Conservation (phyloP, 2,888 invertebrate species). For the Campaea margaritaria region DNA sequence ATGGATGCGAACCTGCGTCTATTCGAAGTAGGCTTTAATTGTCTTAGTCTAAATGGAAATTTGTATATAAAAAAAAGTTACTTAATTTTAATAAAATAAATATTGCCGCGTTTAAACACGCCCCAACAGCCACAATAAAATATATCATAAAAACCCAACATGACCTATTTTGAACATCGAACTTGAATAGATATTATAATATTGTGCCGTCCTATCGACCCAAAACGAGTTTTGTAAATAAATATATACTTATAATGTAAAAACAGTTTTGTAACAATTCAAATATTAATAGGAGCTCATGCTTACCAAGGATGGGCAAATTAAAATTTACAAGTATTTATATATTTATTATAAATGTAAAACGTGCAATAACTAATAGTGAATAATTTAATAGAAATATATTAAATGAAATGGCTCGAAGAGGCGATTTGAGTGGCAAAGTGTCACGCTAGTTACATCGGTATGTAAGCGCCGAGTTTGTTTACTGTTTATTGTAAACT, state of each 20-base stretch:
- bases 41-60: slow-evolving; percentile 84
- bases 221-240: slow-evolving; percentile 83
- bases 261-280: slow-evolving; percentile 84
- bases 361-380: slow-evolving; percentile 86
- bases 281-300: slow-evolving; percentile 82
- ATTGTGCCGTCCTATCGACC: slow-evolving; percentile 86
- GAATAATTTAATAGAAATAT: slow-evolving; percentile 83
- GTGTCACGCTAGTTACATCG: slow-evolving; percentile 49
- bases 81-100: slow-evolving; percentile 63
- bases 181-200: slow-evolving; percentile 83
- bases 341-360: slow-evolving; percentile 85
- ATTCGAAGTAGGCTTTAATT: slow-evolving; percentile 84
- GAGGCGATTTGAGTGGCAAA: slow-evolving; percentile 60
- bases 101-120: slow-evolving; percentile 67
- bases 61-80: slow-evolving; percentile 79
- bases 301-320: slow-evolving; percentile 82
- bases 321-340: slow-evolving; percentile 85
- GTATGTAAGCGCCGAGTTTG: slow-evolving; percentile 52
- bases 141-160: slow-evolving; percentile 63
- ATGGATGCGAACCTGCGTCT: slow-evolving; percentile 84
- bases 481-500: slow-evolving; percentile 82
- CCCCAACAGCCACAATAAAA: slow-evolving; percentile 55
- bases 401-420: slow-evolving; percentile 78
- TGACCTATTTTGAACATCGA: slow-evolving; percentile 83
- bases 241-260: slow-evolving; percentile 80